phyloP scores from a whole-genome alignment of 2,797 vertebrate genomes.

The Fundulus diaphanus region DNA sequence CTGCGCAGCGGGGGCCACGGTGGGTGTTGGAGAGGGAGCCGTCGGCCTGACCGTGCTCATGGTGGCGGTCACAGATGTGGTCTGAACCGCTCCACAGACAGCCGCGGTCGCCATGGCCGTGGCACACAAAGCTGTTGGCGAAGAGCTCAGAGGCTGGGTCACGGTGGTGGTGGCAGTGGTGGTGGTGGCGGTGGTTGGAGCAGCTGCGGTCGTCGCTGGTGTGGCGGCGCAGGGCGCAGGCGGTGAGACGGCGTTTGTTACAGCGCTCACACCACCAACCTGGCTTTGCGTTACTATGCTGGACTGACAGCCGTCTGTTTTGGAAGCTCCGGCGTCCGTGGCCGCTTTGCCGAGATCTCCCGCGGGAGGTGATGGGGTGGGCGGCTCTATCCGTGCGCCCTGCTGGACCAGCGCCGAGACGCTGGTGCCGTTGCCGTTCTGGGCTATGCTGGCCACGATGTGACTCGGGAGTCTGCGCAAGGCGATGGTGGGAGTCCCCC shows the following conservation, averaged over 20 bases:
- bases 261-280: constrained; percentile 67
- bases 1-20: constrained; percentile 66
- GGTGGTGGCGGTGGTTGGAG: constrained; percentile 50
- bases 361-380: constrained; percentile 56
- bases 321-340: constrained; percentile 66
- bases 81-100: constrained; percentile 63
- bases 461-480: constrained; percentile 82
- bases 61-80: constrained; percentile 59
- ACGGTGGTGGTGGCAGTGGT: constrained; percentile 51
- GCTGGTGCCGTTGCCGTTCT: constrained; percentile 83
- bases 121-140: constrained; percentile 43
- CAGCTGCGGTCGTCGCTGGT: constrained; percentile 50
- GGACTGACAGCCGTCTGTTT: constrained; percentile 72
- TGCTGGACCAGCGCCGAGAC: constrained; percentile 78
- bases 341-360: constrained; percentile 67
- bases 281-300: constrained; percentile 76
- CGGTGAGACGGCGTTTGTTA: constrained; percentile 66
- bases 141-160: constrained; percentile 64
- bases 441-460: constrained; percentile 82
- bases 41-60: constrained; percentile 72
- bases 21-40: constrained; percentile 61
- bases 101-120: constrained; percentile 65
- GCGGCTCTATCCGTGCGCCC: constrained; percentile 58
- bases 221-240: constrained; percentile 53
- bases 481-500: constrained; percentile 82